A percentile compares a stretch with the other conserved stretches of the same genome.
These are phyloP conservation scores for Lophotriccus pileatus DNA, from an alignment of 2,797 vertebrate species.

Conservation along the genomic window DNA sequence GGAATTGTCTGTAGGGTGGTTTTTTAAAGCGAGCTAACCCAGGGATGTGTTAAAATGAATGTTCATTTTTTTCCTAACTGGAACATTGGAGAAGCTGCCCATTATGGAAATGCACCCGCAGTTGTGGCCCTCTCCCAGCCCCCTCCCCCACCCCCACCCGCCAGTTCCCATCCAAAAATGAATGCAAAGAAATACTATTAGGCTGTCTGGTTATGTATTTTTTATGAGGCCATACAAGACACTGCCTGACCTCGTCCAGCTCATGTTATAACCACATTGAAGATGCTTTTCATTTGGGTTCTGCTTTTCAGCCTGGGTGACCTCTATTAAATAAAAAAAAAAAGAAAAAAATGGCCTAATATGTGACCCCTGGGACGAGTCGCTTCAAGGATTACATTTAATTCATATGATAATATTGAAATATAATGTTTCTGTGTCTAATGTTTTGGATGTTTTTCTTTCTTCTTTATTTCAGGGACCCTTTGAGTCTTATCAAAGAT, in stretches of 20 bases:
- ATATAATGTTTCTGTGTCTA: constrained; percentile 75
- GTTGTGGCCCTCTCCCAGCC: not conserved
- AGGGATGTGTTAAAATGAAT: not conserved
- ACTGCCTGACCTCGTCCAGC: constrained; percentile 81
- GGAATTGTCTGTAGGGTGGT: not conserved
- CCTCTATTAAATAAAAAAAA: constrained; percentile 82
- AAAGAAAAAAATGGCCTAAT: constrained; percentile 73
- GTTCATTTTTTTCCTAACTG: not conserved
- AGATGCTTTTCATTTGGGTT: constrained; percentile 84
- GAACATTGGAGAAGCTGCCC: constrained; percentile 24
- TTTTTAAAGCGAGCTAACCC: not conserved
- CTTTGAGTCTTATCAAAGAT: constrained; percentile 56
- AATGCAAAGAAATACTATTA: constrained; percentile 85
- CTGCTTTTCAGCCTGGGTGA: constrained; percentile 83
- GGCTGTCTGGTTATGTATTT: constrained; percentile 85
- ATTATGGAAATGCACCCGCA: constrained; percentile 35
- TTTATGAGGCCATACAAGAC: constrained; percentile 84
- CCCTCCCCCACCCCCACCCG: constrained; percentile 69
- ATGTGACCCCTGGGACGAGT: constrained; percentile 78
- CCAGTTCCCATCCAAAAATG: constrained; percentile 79
- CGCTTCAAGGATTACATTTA: constrained; percentile 81
- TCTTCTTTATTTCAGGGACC: constrained; percentile 70
- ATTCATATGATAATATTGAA: constrained; percentile 84
- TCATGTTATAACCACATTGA: constrained; percentile 82
- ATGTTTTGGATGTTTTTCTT: constrained; percentile 74